These are phyloP conservation scores for Microplitis deprimator DNA, from an alignment of 2,888 invertebrate species.

Conservation along the genomic window DNA sequence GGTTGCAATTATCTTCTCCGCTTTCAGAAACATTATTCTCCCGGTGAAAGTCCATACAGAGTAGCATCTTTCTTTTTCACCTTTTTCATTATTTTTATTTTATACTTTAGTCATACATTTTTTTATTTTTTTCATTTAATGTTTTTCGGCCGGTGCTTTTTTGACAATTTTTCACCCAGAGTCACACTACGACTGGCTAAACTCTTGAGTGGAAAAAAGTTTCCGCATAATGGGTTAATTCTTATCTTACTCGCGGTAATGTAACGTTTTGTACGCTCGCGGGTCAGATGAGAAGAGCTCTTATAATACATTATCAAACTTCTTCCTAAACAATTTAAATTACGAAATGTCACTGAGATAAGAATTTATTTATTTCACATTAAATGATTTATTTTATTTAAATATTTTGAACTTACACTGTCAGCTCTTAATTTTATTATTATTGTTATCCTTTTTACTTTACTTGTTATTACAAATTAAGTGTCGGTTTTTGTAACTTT, in stretches of 20 bases:
- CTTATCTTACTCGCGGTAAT: constrained; percentile 31
- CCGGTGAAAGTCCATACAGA: background rate
- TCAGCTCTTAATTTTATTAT: background rate
- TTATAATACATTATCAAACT: constrained; percentile 7
- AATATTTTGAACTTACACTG: background rate
- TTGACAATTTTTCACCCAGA: background rate
- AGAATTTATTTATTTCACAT: constrained; percentile 3
- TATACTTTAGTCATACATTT: background rate
- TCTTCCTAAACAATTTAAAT: constrained; percentile 9
- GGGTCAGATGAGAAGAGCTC: constrained; percentile 16
- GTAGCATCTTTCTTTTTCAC: background rate
- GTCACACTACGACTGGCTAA: constrained; percentile 19
- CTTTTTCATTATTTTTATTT: background rate
- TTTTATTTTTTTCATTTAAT: background rate
- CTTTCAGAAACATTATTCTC: constrained; percentile 6
- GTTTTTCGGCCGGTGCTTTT: background rate
- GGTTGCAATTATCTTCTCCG: background rate
- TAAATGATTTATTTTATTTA: background rate
- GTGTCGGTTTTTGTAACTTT: no score
- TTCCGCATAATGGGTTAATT: constrained; percentile 40
- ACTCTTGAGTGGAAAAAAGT: constrained; percentile 28
- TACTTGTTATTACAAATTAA: no score
- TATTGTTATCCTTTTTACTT: no score
- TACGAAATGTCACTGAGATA: background rate
- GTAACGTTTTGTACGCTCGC: constrained; percentile 27